Conservation (phyloP, 2,888 invertebrate genomes). For the Drosophila pseudotalamancana region DNA sequence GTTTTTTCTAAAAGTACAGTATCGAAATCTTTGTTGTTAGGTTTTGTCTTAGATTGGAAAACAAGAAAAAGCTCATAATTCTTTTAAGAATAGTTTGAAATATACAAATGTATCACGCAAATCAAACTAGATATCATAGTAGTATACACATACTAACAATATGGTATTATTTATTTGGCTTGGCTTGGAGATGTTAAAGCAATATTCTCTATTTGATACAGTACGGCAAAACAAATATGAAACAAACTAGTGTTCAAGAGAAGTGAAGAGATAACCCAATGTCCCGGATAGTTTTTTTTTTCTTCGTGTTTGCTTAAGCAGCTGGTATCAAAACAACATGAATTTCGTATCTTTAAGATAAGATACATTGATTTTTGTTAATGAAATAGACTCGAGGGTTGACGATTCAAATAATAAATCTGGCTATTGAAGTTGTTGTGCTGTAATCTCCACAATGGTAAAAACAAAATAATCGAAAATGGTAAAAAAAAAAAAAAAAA, state of each 20-base stretch:
- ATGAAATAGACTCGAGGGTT: conserved; percentile 58
- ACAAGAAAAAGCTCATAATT: no score
- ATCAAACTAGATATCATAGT: no score
- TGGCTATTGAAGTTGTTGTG: not conserved
- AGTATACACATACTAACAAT: no score
- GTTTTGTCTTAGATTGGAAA: no score
- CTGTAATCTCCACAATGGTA: conserved; percentile 27
- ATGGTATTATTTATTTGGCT: no score
- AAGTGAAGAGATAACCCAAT: conserved; percentile 17
- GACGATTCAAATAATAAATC: conserved; percentile 53
- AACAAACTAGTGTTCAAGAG: not conserved
- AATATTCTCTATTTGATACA: no score
- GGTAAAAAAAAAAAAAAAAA: conserved; percentile 60
- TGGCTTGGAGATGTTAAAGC: no score
- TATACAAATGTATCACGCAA: no score
- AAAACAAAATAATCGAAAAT: no score
- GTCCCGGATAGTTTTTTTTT: conserved; percentile 54
- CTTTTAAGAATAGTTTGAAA: no score
- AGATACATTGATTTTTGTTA: conserved; percentile 52
- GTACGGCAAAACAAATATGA: conserved; percentile 35
- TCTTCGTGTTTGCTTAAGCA: conserved; percentile 45
- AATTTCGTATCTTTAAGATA: conserved; percentile 38
- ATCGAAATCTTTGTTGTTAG: no score
- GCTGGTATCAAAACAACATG: conserved; percentile 29
- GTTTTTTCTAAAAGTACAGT: no score